These are phyloP conservation scores for Eueides isabella DNA, from an alignment of 1,140 invertebrate species.

Conservation along the genomic window DNA sequence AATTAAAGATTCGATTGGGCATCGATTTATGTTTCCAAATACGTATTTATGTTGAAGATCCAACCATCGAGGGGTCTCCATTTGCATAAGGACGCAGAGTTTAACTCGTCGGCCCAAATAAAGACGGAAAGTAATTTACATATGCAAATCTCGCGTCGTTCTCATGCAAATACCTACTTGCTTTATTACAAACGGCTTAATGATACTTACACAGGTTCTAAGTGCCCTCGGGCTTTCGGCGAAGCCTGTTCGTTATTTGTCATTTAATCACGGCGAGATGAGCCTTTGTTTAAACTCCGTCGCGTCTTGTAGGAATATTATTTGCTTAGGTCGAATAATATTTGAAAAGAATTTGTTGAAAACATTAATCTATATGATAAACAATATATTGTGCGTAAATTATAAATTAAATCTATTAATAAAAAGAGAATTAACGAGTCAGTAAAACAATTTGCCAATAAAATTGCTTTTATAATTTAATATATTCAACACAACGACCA, in stretches of 20 bases:
- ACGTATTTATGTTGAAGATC: slow-evolving; percentile 36
- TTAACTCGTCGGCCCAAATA: slow-evolving; percentile 74
- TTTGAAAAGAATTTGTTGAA: not conserved
- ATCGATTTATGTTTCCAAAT: slow-evolving; percentile 34
- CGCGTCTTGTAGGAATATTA: slow-evolving; percentile 19
- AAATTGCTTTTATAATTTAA: slow-evolving; percentile 19
- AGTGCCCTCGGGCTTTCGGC: slow-evolving; percentile 52
- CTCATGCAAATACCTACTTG: slow-evolving; percentile 74
- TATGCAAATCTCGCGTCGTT: slow-evolving; percentile 74
- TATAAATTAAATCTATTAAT: slow-evolving; percentile 2
- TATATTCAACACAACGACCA: slow-evolving; percentile 22
- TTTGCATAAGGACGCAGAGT: slow-evolving; percentile 72
- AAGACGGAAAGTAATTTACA: slow-evolving; percentile 79
- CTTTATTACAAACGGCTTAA: slow-evolving; percentile 78
- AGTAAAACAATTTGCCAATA: slow-evolving; percentile 20
- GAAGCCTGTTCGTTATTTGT: slow-evolving; percentile 59
- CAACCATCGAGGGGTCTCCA: slow-evolving; percentile 39
- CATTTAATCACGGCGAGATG: slow-evolving; percentile 45
- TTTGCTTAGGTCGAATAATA: slow-evolving; percentile 5
- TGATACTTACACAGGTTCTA: slow-evolving; percentile 68
- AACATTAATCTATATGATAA: not conserved
- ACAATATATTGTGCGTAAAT: not conserved
- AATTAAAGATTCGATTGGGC: slow-evolving; percentile 40
- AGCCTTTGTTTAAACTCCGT: slow-evolving; percentile 37
- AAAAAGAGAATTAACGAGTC: slow-evolving; percentile 2